A percentile compares a stretch with the other conserved stretches of the same genome.
phyloP scores from a whole-genome alignment of 2,888 invertebrate genomes.

The Ennomos quercinarius region DNA sequence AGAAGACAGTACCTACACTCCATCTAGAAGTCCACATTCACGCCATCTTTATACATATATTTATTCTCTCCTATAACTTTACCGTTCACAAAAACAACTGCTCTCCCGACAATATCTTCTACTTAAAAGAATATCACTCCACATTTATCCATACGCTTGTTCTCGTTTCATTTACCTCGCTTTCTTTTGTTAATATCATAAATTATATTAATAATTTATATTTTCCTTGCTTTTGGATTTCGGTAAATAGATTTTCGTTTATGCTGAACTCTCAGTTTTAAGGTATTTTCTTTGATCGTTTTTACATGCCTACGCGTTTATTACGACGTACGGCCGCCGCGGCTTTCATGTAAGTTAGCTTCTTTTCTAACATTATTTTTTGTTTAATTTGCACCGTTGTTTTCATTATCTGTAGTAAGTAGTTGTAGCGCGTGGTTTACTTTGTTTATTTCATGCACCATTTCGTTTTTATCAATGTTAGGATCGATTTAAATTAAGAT shows the following conservation, averaged over 20 bases:
- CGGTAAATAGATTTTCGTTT: constrained; percentile 66
- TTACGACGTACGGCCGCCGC: constrained; percentile 73
- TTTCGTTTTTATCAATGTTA: constrained; percentile 62
- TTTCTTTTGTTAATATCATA: constrained; percentile 56
- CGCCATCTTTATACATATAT: too few species aligned
- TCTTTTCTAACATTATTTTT: constrained; percentile 54
- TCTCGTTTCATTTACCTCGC: constrained; percentile 59
- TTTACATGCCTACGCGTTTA: constrained; percentile 79
- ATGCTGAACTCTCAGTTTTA: constrained; percentile 73
- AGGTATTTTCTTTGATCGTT: constrained; percentile 74
- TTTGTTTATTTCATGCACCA: constrained; percentile 77
- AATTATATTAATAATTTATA: too few species aligned
- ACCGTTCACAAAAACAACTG: constrained; percentile 7
- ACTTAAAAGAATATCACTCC: constrained; percentile 32
- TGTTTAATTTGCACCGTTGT: constrained; percentile 73
- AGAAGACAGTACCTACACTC: too few species aligned
- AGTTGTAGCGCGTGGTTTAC: constrained; percentile 71
- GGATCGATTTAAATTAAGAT: constrained; percentile 14
- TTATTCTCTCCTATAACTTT: too few species aligned
- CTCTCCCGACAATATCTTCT: constrained; percentile 8
- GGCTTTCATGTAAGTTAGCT: constrained; percentile 82
- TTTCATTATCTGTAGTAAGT: constrained; percentile 58
- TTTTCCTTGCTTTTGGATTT: constrained; percentile 64
- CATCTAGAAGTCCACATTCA: too few species aligned
- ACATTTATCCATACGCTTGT: constrained; percentile 63